A percentile compares a stretch with the other conserved stretches of the same genome.
Conservation (phyloP, 1,140 invertebrate genomes). For the Lepidurus couesii region DNA sequence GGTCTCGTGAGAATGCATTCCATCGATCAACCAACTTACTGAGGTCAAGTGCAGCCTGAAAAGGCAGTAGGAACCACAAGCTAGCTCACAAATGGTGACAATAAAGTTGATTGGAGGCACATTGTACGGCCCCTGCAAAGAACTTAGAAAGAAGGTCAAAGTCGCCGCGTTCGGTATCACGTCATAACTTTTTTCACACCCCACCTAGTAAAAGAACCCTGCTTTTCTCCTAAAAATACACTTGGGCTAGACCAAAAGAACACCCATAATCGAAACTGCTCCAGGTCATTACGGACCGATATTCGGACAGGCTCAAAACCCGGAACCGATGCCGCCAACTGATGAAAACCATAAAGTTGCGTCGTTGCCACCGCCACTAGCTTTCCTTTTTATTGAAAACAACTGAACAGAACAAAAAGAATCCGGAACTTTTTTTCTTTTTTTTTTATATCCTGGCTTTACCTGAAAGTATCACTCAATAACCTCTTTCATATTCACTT, state of each 20-base stretch:
- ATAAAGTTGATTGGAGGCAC: conserved; percentile 8
- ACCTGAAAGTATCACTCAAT: no score
- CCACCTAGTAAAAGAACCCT: neutral
- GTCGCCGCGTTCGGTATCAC: neutral
- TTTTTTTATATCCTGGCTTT: no score
- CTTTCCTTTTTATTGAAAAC: conserved; percentile 2
- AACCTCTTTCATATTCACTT: no score
- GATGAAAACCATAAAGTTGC: neutral
- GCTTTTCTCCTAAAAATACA: neutral
- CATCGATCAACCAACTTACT: conserved; percentile 2
- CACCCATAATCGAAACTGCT: neutral
- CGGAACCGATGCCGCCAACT: neutral
- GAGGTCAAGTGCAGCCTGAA: conserved; percentile 3
- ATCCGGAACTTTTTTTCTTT: no score
- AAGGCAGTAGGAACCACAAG: conserved; percentile 1
- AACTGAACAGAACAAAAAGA: neutral
- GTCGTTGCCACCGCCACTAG: neutral
- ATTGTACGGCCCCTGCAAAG: neutral
- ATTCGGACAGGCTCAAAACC: neutral
- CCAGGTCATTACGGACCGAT: neutral
- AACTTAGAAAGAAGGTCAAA: conserved; percentile 11
- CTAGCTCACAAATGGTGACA: neutral
- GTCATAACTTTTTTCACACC: neutral
- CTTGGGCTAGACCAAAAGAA: neutral
- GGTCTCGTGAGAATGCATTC: neutral